Evolutionary conservation across 2,797 vertebrate species (phyloP), one percentile per base, ranked within the genome.

Genomic region (Xenentodon cancila): DNA sequence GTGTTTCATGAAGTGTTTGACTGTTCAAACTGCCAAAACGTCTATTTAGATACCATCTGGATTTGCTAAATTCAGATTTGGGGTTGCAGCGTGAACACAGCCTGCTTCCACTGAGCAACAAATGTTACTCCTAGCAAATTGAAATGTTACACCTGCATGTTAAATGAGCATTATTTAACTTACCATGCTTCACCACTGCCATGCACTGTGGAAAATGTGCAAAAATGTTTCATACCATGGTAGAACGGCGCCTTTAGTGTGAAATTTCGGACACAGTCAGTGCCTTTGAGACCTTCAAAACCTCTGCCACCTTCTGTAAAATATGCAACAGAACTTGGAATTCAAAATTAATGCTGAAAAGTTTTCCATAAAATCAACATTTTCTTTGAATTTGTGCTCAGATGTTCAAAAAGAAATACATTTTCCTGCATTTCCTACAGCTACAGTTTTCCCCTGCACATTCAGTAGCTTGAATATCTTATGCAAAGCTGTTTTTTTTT

Each of bases 311-410:
- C 17, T 40, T 30, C 42, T 49, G 40, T 54, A 30, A 44, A 45
- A 17, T 13, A 30, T 44, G n/a, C 5, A 13, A 27, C 7, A 15
- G 12, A 55, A 55, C 8, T 19, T 16, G 4, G 30, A 59, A 48
- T 37, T 50, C 17, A 6, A 54, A 46, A 49, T 13, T n/a, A 64
- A 51, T 1, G 25, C 16, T 63, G 30, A 53, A 69, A 54, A 37
- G 7, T 6, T 21, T 12, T 53, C 43, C 55, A 25, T 22, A 56
- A 55, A 34, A 57, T 37, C 44, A 37, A 9, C 30, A 70, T 76
- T 51, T 49, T 48, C 16, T 64, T 72, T 57, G 9, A 60, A 30
- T 59, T 56, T 69, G 58, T 51, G 63, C 42, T 72, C 19, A 47
- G 48, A 58, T 53, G 22, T 64, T 55, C n/a, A 55, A 45, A 66